Conservation (phyloP, 2,113 vertebrate genomes). For the Hippolais icterina region DNA sequence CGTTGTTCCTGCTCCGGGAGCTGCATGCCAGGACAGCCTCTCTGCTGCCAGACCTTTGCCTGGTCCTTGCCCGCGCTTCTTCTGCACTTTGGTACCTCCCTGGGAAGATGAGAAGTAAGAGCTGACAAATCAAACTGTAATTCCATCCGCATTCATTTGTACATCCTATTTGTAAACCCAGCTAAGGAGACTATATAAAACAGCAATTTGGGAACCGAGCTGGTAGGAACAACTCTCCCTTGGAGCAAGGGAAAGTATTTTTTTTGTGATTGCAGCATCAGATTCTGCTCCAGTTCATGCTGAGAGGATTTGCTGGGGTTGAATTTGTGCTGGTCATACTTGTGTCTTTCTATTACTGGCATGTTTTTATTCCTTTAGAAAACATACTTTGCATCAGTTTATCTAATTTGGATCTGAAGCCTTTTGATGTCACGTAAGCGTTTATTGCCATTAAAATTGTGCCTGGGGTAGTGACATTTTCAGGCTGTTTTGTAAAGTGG, state of each 20-base stretch:
- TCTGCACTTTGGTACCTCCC: neutral
- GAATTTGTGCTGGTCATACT: neutral
- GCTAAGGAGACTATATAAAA: neutral
- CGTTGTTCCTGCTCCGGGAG: neutral
- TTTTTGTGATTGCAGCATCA: neutral
- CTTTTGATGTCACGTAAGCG: neutral
- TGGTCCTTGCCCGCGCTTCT: fast-evolving
- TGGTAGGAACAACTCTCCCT: neutral
- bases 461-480: neutral
- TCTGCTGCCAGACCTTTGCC: neutral
- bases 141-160: neutral
- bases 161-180: neutral
- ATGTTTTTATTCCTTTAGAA: neutral
- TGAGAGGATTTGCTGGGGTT: neutral
- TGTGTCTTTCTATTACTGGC: neutral
- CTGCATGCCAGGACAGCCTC: neutral
- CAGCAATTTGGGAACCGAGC: neutral
- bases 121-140: neutral
- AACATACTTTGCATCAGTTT: neutral
- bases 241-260: neutral
- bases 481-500: neutral
- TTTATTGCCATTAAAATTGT: neutral
- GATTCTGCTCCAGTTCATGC: neutral
- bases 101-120: neutral
- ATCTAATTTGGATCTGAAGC: neutral